Conservation (phyloP, 2,888 invertebrate species). For the Diadromus collaris region DNA sequence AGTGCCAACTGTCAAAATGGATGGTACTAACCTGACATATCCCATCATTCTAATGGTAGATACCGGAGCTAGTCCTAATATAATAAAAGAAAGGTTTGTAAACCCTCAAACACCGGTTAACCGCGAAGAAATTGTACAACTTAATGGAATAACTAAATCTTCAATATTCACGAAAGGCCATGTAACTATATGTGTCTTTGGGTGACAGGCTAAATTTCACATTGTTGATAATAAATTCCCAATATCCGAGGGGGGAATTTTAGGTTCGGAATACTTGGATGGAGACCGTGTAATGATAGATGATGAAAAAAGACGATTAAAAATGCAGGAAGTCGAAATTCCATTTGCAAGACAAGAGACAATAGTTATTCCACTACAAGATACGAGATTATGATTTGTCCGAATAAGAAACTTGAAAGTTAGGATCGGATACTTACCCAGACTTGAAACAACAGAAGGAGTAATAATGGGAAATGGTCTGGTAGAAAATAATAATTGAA, state of each 20-base stretch:
- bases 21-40: background rate
- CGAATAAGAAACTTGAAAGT: background rate
- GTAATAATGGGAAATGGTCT: background rate
- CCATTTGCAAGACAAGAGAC: background rate
- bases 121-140: background rate
- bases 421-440: background rate
- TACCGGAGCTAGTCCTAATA: conserved; percentile 3
- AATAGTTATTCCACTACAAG: background rate
- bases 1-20: background rate
- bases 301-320: background rate
- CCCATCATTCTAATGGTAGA: background rate
- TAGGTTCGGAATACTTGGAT: background rate
- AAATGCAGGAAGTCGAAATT: background rate
- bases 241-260: background rate
- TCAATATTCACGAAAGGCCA: background rate
- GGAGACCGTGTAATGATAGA: background rate
- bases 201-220: background rate
- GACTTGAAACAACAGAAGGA: background rate
- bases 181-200: background rate
- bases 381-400: background rate
- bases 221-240: background rate
- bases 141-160: background rate
- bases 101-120: background rate
- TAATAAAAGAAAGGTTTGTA: background rate
- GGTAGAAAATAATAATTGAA: background rate